Conservation (phyloP, 1,140 invertebrate genomes). For the Sitobion miscanthi region DNA sequence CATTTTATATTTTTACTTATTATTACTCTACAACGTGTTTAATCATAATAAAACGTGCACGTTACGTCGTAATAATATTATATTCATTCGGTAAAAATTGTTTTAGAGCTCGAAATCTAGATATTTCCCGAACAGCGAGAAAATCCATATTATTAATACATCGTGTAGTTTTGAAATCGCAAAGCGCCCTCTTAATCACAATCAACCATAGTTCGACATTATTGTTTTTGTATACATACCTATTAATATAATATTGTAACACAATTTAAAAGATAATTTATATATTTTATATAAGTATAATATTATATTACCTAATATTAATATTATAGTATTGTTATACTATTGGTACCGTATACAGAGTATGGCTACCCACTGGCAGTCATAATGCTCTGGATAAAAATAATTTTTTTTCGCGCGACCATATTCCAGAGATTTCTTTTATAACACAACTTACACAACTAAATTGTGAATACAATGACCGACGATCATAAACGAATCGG, state of each 20-base stretch:
- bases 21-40: conserved; percentile 38
- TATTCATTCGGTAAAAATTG: conserved; percentile 30
- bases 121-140: neutral
- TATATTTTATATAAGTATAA: neutral
- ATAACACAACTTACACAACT: too few relatives aligned
- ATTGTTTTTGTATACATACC: neutral
- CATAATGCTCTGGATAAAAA: too few relatives aligned
- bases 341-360: neutral
- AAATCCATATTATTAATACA: neutral
- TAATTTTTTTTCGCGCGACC: too few relatives aligned
- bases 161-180: neutral
- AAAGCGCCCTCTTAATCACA: neutral
- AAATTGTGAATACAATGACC: too few relatives aligned
- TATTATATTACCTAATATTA: neutral
- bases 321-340: neutral
- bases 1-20: conserved; percentile 49
- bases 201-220: neutral
- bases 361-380: too few relatives aligned
- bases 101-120: neutral
- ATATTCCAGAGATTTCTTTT: too few relatives aligned
- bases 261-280: neutral
- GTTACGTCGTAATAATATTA: conserved; percentile 4
- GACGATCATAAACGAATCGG: too few relatives aligned
- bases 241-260: neutral
- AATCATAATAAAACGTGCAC: conserved; percentile 43